Evolutionary conservation across 2,797 vertebrate genomes (phyloP).

Genomic region (Molossus alvarezi): DNA sequence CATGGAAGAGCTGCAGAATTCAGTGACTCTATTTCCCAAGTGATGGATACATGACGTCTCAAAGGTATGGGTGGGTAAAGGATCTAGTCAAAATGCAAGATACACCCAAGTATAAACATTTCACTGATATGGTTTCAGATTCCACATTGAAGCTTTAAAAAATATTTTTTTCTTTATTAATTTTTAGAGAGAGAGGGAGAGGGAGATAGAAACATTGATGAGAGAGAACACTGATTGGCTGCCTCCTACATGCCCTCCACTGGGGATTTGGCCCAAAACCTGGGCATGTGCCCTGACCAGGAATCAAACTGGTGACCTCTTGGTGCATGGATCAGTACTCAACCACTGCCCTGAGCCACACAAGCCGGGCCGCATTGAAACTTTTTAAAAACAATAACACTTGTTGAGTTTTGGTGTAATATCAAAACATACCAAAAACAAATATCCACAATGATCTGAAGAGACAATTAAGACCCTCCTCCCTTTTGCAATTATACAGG

Average conservation of each 20-base stretch:
- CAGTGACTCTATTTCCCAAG: background rate
- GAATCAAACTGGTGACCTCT: no score
- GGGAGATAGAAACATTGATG: no score
- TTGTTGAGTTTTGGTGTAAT: background rate
- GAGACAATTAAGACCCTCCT: background rate
- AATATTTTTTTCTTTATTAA: no score
- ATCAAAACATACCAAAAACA: background rate
- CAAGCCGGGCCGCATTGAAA: no score
- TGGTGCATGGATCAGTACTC: no score
- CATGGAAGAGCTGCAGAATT: background rate
- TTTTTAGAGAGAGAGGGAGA: no score
- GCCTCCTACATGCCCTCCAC: no score
- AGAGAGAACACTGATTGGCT: no score
- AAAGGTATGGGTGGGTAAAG: accelerated
- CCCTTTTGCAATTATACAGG: background rate
- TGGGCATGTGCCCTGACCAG: no score
- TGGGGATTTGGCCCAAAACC: no score
- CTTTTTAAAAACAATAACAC: background rate
- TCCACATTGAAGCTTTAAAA: background rate
- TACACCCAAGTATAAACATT: no score
- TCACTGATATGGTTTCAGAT: background rate
- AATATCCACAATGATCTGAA: background rate
- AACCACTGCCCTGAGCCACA: no score
- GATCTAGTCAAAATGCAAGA: background rate
- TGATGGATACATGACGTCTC: accelerated